phyloP scores from a whole-genome alignment of 2,797 vertebrate species.

The Pseudochaenichthys georgianus region DNA sequence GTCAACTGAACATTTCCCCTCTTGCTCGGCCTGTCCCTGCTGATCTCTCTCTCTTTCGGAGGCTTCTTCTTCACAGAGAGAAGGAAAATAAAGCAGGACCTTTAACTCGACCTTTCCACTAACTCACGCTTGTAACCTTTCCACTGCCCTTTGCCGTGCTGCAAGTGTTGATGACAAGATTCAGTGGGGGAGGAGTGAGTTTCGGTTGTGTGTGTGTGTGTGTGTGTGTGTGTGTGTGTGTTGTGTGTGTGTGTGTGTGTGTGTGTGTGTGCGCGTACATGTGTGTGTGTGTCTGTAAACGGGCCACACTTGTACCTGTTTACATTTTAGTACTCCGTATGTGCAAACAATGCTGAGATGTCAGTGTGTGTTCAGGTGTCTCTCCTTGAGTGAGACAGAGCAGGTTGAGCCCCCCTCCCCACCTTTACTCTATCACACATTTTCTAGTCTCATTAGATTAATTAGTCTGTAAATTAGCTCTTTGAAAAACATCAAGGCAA shows the following conservation, averaged over 20 bases:
- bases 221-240: too few relatives aligned
- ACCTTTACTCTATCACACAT: slow-evolving; percentile 17
- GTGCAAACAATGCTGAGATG: slow-evolving; percentile 59
- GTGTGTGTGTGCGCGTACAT: slow-evolving; percentile 22
- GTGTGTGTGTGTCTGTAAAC: slow-evolving; percentile 20
- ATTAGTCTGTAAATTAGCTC: slow-evolving; percentile 80
- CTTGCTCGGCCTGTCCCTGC: slow-evolving; percentile 48
- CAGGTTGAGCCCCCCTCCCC: slow-evolving; percentile 29
- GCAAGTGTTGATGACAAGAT: slow-evolving; percentile 83
- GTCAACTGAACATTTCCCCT: slow-evolving; percentile 67
- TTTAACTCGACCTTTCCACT: slow-evolving; percentile 84
- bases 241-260: too few relatives aligned
- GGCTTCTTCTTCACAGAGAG: slow-evolving; percentile 65
- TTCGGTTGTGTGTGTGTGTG: background rate
- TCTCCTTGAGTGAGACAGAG: slow-evolving; percentile 44
- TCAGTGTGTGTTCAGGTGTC: slow-evolving; percentile 44
- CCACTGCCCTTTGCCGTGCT: slow-evolving; percentile 81
- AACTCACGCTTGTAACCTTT: slow-evolving; percentile 84
- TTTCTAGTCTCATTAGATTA: slow-evolving; percentile 74
- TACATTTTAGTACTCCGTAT: slow-evolving; percentile 63
- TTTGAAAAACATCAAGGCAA: slow-evolving; percentile 82
- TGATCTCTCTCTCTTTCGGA: slow-evolving; percentile 41
- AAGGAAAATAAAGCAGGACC: slow-evolving; percentile 79
- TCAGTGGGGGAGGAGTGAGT: slow-evolving; percentile 30
- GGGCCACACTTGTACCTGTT: slow-evolving; percentile 56